Conservation (phyloP, 1,140 invertebrate genomes). For the Scaptomyza pallida region DNA sequence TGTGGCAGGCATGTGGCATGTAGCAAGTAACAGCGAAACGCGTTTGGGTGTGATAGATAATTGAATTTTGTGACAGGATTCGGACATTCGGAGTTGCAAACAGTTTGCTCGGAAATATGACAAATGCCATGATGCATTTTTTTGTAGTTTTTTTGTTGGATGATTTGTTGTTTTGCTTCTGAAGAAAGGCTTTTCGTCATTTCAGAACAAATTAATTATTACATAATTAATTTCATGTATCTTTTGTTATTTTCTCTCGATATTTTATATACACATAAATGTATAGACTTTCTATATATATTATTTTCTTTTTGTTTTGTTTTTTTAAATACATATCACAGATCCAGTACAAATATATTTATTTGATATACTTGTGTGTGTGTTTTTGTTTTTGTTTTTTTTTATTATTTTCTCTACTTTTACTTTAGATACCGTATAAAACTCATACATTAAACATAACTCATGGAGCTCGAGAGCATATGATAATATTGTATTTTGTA, state of each 20-base stretch:
- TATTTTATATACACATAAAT: conserved; percentile 25
- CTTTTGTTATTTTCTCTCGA: too few relatives aligned
- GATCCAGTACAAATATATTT: conserved; percentile 82
- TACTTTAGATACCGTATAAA: conserved; percentile 70
- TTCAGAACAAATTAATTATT: conserved; percentile 80
- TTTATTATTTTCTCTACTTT: conserved; percentile 57
- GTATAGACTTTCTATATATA: conserved; percentile 53
- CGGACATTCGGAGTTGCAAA: conserved; percentile 17
- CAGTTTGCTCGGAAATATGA: conserved; percentile 17
- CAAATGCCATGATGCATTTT: conserved; percentile 25
- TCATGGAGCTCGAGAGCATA: conserved; percentile 70
- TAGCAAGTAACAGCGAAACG: conserved; percentile 25
- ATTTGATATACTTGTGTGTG: conserved; percentile 50
- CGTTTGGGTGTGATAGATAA: conserved; percentile 1
- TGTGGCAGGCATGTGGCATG: conserved; percentile 5
- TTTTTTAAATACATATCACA: conserved; percentile 83
- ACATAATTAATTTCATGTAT: conserved; percentile 77
- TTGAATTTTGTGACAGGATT: conserved; percentile 10
- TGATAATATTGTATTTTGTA: conserved; percentile 50
- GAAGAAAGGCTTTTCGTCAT: conserved; percentile 64
- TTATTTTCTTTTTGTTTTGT: conserved; percentile 47
- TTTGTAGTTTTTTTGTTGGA: conserved; percentile 2
- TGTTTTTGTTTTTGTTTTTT: too few relatives aligned
- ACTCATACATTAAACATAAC: conserved; percentile 73
- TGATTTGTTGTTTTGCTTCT: conserved; percentile 59